Percentiles rank a stretch among this genome's conserved stretches.
Conservation (phyloP, 2,888 invertebrate genomes). For the Erebia epiphron region DNA sequence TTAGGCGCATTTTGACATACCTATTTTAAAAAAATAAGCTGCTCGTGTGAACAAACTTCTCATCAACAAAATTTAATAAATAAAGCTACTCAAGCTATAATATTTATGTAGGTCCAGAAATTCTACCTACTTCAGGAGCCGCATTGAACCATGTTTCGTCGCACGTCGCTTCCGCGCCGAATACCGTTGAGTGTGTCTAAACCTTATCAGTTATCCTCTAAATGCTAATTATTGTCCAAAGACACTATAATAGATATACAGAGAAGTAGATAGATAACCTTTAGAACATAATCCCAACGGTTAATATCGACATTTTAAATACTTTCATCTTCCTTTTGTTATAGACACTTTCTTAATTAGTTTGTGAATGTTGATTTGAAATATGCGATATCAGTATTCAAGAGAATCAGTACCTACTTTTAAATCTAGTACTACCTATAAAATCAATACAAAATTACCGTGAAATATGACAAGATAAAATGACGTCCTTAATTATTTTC, state of each 20-base stretch:
- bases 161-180: background rate
- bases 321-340: constrained; percentile 12
- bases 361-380: background rate
- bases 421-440: background rate
- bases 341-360: background rate
- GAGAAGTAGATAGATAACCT: background rate
- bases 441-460: background rate
- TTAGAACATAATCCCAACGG: too few relatives aligned
- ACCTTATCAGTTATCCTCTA: constrained; percentile 8
- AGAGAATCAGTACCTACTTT: background rate
- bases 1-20: too few relatives aligned
- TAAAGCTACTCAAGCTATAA: too few relatives aligned
- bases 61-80: too few relatives aligned
- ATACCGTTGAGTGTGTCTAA: background rate
- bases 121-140: too few relatives aligned
- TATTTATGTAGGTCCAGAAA: too few relatives aligned
- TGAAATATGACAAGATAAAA: background rate
- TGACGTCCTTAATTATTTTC: too few relatives aligned
- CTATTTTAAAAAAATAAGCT: too few relatives aligned
- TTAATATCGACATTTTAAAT: background rate
- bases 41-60: too few relatives aligned
- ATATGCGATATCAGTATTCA: background rate
- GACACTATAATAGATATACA: background rate
- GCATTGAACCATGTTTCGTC: background rate
- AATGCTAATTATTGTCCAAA: background rate